Conservation (phyloP, 2,113 vertebrate species). For the Salvelinus alpinus region DNA sequence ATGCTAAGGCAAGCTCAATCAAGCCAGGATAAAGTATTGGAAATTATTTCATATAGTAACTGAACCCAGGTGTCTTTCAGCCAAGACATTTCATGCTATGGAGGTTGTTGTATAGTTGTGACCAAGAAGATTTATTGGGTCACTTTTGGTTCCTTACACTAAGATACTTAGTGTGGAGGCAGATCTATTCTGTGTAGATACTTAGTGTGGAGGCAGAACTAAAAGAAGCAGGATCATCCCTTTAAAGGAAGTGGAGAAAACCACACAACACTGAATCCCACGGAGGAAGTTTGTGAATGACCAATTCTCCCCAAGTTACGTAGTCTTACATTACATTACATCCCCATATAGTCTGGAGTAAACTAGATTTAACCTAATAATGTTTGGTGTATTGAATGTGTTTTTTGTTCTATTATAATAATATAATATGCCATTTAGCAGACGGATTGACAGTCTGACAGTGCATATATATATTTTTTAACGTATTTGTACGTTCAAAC, state of each 20-base stretch:
- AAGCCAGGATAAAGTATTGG: too few species aligned
- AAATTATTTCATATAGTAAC: too few species aligned
- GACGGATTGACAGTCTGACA: neutral
- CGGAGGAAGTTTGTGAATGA: too few species aligned
- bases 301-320: too few species aligned
- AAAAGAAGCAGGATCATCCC: too few species aligned
- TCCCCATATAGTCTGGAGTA: neutral
- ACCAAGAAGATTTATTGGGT: slow-evolving; percentile 4
- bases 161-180: too few species aligned
- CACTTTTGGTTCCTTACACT: neutral
- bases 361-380: neutral
- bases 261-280: too few species aligned
- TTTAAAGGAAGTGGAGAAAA: too few species aligned
- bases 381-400: neutral
- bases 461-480: neutral
- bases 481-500: too few species aligned
- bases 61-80: neutral
- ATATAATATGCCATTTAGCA: neutral
- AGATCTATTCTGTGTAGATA: neutral
- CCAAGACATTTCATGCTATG: neutral
- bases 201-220: too few species aligned
- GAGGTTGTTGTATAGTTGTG: neutral
- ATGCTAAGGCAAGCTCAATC: too few species aligned
- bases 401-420: neutral
- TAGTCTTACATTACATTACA: neutral